Base-by-base conservation (phyloP, 2,113 vertebrate species). In the Salminus brasiliensis region DNA sequence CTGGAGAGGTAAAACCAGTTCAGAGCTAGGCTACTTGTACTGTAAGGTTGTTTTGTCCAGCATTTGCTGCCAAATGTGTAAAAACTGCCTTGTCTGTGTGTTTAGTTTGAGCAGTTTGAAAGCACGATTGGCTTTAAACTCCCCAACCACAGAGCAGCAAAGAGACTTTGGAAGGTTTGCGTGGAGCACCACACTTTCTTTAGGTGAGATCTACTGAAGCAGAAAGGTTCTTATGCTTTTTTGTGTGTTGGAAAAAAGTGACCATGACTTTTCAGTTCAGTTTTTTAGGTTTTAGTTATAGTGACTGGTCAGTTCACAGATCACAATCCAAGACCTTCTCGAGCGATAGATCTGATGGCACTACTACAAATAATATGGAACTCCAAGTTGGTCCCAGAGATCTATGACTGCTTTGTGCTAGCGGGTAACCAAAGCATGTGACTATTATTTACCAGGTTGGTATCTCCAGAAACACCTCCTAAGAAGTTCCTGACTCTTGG, bases 131-230 rank as follows among this genome's bases (percentile, higher is more conserved):
- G 97, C 34, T 99, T 99, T 92, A 98, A 99, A 85, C 89, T 99
- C 79, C 94, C 96, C 83, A 99, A 99, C 88, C 98, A 99, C 49
- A 90, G 96, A 90, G 95, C 98, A 47, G 97, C 98, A 30, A 99
- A 99, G 85, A 93, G 98, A 72, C 92, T 99, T 43, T 99, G 98
- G 98, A 99, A 99, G 86, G 97, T 99, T 1, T 99, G 97, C 84
- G 97, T 99, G 89, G 98, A 99, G 47, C 97, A 99, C 80, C 98
- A 99, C 86, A 98, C 96, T 0, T 99, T 99, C 91, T 99, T 98
- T 94, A 97, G 98, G 98, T 98, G 87, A 41, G 93, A 80, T 59
- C 39, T 21, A 57, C 21, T 9, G n/a, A 7, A 71, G 66, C 27
- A 15, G 18, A 34, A 53, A 30, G 25, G 25, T n/a, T n/a, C n/a